Base-by-base conservation (phyloP, 2,888 invertebrate genomes). In the Napeogenes sylphis region DNA sequence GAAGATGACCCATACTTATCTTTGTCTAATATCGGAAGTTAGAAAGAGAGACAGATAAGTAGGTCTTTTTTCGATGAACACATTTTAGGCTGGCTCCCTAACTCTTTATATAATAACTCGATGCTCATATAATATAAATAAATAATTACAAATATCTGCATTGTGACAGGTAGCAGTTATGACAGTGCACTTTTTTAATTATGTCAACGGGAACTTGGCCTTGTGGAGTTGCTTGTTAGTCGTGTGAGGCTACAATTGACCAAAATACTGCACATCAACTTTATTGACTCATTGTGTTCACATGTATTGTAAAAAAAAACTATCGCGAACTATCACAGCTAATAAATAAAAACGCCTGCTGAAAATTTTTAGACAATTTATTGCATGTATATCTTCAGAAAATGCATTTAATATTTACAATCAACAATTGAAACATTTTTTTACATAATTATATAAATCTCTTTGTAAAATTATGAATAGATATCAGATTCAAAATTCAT, bases 191-290 rank as follows among this genome's bases (percentile, higher is more conserved):
- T 85, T 87, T 82, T 78, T 78, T 84, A 83, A 85, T 21, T 21
- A 21, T 83, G 78, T 84, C 75, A 83, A 85, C 83, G 21, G 84
- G 87, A 82, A 88, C 91, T 90, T 91, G 91, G 91, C 91, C 91
- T 91, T 91, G 91, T 91, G 91, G 91, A 90, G 87, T 85, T 85
- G 87, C 85, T 78, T 84, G 90, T 91, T 91, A 91, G 90, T 91
- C 79, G 21, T 90, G 89, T 90, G 85, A 90, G 90, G 83, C 87
- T 88, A 85, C 86, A 21, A 21, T 21, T 80, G 80, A 78, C 82
- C 82, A 82, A 79, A 60, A 82, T 21, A 21, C 21, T 21, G 77
- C 90, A 90, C 90, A 90, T 90, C 90, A 88, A 90, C 90, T 87
- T 82, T 86, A 89, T 86, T 75, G 77, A 85, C 84, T 80, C 77